Evolutionary conservation across 2,797 vertebrate genomes (phyloP).

Genomic region (Nothura maculosa): DNA sequence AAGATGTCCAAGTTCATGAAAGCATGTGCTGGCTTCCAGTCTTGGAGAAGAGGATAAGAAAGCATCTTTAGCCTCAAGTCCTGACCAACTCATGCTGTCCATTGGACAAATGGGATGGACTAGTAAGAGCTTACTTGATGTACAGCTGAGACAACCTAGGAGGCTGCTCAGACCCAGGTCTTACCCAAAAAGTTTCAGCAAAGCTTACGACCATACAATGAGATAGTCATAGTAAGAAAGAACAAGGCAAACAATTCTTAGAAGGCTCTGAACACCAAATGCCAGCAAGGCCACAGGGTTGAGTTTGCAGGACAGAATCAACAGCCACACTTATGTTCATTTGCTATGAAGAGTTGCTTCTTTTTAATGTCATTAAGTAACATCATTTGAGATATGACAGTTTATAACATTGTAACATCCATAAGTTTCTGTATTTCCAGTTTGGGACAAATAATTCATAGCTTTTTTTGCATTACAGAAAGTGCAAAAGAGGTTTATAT

Average conservation of each 20-base stretch:
- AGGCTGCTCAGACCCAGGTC: background rate
- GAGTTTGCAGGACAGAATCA: background rate
- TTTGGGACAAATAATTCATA: conserved; percentile 76
- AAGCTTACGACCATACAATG: background rate
- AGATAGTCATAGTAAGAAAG: background rate
- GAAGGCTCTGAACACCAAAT: background rate
- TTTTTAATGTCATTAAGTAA: conserved; percentile 74
- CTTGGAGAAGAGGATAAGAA: background rate
- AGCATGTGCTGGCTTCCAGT: background rate
- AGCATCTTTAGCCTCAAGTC: background rate
- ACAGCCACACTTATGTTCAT: background rate
- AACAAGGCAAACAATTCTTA: background rate
- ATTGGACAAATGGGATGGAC: background rate
- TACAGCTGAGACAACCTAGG: background rate
- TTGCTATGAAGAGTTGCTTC: conserved; percentile 58
- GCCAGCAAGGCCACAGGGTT: background rate
- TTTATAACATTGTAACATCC: conserved; percentile 60
- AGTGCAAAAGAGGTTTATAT: conserved; percentile 80
- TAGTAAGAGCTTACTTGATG: background rate
- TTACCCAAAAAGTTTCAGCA: background rate
- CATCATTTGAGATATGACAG: conserved; percentile 48
- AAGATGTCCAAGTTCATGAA: background rate
- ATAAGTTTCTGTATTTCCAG: conserved; percentile 78
- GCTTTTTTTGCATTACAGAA: conserved; percentile 79
- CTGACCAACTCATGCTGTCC: background rate